Evolutionary conservation across 2,113 vertebrate species (phyloP), one percentile per base, ranked within the genome.

Genomic region (Albula glossodonta): DNA sequence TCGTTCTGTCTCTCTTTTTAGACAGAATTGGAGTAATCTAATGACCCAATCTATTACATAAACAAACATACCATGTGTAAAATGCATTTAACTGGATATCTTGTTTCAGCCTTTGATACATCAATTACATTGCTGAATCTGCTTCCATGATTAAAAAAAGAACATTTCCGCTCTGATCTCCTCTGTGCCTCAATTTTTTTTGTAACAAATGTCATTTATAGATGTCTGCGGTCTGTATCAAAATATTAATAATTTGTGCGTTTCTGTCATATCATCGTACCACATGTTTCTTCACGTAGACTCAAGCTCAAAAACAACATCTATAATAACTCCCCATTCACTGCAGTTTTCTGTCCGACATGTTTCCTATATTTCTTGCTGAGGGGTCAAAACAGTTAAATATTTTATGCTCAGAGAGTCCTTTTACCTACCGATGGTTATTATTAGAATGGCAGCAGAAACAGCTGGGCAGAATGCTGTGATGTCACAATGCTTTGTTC

Each of bases 401-500:
- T 92, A 92, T 92, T 94, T 93, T 93, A 90, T 94, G 92, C 93
- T 92, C 93, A 92, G 91, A 91, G 89, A 91, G 91, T 90, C 87
- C 87, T 80, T 90, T 89, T 88, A 90, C 92, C 92, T 88, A 82
- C 83, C 85, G 89, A 25, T 41, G n/a, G 94, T 97, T 98, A 97
- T 99, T 98, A 98, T 97, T 97, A 98, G 97, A 94, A 95, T 89
- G 93, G 92, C 89, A 90, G 94, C 93, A 95, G 94, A 94, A 98
- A 97, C 96, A 97, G 97, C 97, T 98, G 97, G 98, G 96, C 96
- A 92, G 96, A 96, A 95, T 95, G 95, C 96, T 96, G 95, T 97
- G 96, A 98, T 98, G 97, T 98, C 97, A 98, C 95, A 97, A 97
- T 94, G 96, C 96, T 96, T 96, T 95, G 89, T 95, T 96, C 95